Percentiles rank a stretch among this genome's conserved stretches.
These are phyloP conservation scores for Stegana nigrithorax DNA, from an alignment of 2,888 invertebrate species.

Conservation along the genomic window DNA sequence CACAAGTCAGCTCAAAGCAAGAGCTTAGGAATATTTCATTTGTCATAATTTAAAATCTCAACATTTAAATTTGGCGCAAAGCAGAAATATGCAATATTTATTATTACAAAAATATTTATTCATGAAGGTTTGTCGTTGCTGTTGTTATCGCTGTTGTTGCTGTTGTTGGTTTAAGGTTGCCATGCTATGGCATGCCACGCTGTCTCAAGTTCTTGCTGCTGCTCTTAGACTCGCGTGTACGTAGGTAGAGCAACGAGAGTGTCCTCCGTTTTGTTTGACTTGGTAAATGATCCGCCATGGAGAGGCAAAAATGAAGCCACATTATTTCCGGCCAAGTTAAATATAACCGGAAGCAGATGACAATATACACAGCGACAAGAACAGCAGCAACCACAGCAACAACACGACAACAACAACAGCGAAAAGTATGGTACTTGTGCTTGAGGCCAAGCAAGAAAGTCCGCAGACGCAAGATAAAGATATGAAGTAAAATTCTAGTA, in stretches of 20 bases:
- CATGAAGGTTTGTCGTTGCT: neutral
- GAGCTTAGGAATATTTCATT: too few species aligned
- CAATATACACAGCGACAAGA: slow-evolving; percentile 6
- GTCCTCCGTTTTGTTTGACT: neutral
- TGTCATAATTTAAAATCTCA: slow-evolving; percentile 5
- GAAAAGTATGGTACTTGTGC: too few species aligned
- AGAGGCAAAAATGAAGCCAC: slow-evolving; percentile 11
- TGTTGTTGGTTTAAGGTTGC: neutral
- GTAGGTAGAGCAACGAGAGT: too few species aligned
- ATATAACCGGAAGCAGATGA: slow-evolving; percentile 15
- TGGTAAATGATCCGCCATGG: slow-evolving; percentile 7
- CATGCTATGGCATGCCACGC: neutral
- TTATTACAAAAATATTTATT: slow-evolving; percentile 4
- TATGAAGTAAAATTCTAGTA: too few species aligned
- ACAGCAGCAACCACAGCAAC: neutral
- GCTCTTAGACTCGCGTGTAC: too few species aligned
- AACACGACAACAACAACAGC: neutral
- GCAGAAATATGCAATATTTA: slow-evolving; percentile 1
- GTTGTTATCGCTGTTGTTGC: neutral
- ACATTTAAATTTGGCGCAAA: neutral
- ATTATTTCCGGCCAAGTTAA: slow-evolving; percentile 16
- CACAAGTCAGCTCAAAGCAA: too few species aligned
- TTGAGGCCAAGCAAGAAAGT: too few species aligned
- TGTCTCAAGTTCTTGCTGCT: neutral
- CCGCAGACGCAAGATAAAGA: too few species aligned